Base-by-base conservation (phyloP, 2,888 invertebrate genomes). In the Coremacera marginata region DNA sequence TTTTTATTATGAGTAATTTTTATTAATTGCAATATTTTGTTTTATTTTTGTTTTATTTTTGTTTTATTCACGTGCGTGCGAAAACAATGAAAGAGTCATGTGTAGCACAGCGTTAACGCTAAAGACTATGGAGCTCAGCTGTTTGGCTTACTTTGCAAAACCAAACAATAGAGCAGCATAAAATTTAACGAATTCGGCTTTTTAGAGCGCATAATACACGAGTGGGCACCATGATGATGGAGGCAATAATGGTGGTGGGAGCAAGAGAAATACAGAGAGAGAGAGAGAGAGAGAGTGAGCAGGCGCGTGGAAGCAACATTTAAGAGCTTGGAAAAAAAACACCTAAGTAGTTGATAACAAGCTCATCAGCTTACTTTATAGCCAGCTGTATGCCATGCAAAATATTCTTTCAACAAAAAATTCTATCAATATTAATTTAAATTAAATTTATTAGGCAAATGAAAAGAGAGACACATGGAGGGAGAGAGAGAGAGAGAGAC, bases 61-160 rank as follows among this genome's bases (percentile, higher is more conserved):
- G 11, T 31, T 34, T 4, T 67, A 19, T 60, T 60, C 14, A 60
- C 57, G 57, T 27, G 57, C 57, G 57, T 60, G 57, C 25, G 25
- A 60, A 60, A 25, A 44, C 14, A 44, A 44, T 14, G 14, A 44
- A 44, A 44, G 14, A 2, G 44, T 1, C 1, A 11, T 11, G 11
- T 44, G 14, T 11, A 44, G 44, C 44, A 3, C 44, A 2, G 44
- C 11, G 14, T 44, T 60, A 7, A 22, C 22, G 8, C 8, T 60
- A 44, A 37, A 34, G n/a, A 37, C 67, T 44, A 44, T 37, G 67
- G 22, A 67, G 44, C 67, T 37, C 67, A 67, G 67, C 67, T 67
- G 67, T 67, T 67, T 5, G 37, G 31, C 5, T 57, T 22, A 22
- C 22, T 27, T 27, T 60, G 60, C 60, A 60, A 60, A 60, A 27